Conservation (phyloP, 92 coral and sea anemone species). For the Bergia sp. region DNA sequence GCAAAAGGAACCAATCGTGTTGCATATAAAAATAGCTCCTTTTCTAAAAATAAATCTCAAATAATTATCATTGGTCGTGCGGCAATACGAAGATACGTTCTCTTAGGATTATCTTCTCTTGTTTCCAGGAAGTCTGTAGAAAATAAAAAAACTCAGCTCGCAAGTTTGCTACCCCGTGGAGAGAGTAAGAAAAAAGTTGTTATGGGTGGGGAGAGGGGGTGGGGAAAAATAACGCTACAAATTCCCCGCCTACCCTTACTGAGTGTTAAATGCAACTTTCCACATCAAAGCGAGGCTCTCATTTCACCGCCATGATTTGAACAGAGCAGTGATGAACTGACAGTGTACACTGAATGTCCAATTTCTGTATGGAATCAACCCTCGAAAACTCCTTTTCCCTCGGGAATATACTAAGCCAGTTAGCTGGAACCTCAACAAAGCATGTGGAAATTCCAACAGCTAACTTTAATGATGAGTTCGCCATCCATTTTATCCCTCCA, state of each 20-base stretch:
- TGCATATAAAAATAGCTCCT: no score
- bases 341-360: not conserved
- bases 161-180: no score
- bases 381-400: slow-evolving; percentile 11
- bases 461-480: slow-evolving; percentile 19
- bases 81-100: no score
- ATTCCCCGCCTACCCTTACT: slow-evolving; percentile 3
- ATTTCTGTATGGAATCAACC: not conserved
- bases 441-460: not conserved
- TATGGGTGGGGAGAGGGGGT: no score
- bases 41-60: no score
- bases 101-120: no score
- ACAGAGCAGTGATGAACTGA: not conserved
- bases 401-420: slow-evolving; percentile 12
- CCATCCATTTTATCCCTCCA: slow-evolving; percentile 64
- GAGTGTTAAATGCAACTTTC: not conserved
- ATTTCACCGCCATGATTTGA: slow-evolving; percentile 2
- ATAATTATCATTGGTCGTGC: no score
- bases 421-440: not conserved
- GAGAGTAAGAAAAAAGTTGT: no score
- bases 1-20: no score
- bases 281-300: slow-evolving; percentile 7
- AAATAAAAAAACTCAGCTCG: no score
- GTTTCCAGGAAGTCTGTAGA: no score
- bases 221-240: no score